phyloP scores from a whole-genome alignment of 2,797 vertebrate species.

The Characodon lateralis region DNA sequence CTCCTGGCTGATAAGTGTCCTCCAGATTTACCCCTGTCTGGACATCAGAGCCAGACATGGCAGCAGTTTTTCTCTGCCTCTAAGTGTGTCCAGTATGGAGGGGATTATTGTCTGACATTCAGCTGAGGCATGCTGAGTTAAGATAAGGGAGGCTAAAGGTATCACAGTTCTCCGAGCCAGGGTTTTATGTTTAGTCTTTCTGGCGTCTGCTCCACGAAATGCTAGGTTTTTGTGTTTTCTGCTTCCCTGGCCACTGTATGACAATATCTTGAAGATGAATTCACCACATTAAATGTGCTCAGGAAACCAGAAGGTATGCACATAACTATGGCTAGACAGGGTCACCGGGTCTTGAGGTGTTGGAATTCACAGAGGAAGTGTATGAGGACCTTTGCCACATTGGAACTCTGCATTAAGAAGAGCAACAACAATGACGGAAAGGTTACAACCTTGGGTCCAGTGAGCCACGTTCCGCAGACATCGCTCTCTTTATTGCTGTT shows the following conservation, averaged over 20 bases:
- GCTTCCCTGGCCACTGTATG: constrained; percentile 24
- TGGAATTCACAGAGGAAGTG: constrained; percentile 47
- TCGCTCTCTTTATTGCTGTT: constrained; percentile 21
- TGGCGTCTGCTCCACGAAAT: constrained; percentile 11
- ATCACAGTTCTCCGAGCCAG: constrained; percentile 30
- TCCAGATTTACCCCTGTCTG: constrained; percentile 25
- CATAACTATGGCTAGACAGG: constrained; percentile 50
- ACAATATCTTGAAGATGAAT: constrained; percentile 57
- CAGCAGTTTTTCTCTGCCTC: constrained; percentile 29
- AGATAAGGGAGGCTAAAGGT: constrained; percentile 58
- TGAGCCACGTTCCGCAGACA: constrained; percentile 30
- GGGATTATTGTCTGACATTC: constrained; percentile 64
- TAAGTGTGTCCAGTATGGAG: constrained; percentile 47
- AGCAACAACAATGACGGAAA: constrained; percentile 44
- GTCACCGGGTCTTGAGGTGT: constrained; percentile 46
- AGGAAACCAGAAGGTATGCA: constrained; percentile 59
- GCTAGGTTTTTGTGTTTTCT: constrained; percentile 15
- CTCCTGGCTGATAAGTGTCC: constrained; percentile 21
- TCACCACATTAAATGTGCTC: constrained; percentile 44
- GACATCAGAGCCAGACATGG: constrained; percentile 27
- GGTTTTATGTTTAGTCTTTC: constrained; percentile 36
- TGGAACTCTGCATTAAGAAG: constrained; percentile 30
- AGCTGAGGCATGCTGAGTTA: constrained; percentile 58
- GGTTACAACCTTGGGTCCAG: constrained; percentile 33
- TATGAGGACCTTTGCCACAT: constrained; percentile 38